phyloP scores from a whole-genome alignment of 2,113 vertebrate genomes.

The Calidris pygmaea region DNA sequence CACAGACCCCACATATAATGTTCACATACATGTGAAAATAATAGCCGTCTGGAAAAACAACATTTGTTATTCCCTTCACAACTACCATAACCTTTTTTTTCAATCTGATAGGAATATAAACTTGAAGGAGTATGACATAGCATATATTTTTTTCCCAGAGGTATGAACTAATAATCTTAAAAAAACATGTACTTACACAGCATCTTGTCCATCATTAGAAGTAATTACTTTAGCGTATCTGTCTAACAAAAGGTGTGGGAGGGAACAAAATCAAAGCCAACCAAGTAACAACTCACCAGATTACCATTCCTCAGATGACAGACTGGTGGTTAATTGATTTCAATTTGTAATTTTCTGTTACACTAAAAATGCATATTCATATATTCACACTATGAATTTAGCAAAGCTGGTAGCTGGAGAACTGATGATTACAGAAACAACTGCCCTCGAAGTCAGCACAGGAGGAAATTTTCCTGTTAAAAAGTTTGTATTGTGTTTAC shows the following conservation, averaged over 20 bases:
- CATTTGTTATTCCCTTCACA: not conserved
- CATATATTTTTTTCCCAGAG: not conserved
- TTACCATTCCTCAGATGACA: not conserved
- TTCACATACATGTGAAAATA: not conserved
- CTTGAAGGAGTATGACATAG: not conserved
- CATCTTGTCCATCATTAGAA: not conserved
- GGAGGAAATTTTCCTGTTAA: not conserved
- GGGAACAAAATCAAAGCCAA: not conserved
- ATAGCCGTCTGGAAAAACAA: not conserved
- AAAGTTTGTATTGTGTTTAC: not conserved
- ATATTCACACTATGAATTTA: not conserved
- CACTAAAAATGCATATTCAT: not conserved
- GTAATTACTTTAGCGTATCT: not conserved
- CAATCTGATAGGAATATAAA: not conserved
- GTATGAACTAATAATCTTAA: not conserved
- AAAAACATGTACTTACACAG: not conserved
- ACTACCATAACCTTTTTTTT: not conserved
- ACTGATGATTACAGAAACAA: not conserved
- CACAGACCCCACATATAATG: not conserved
- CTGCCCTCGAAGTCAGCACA: not conserved
- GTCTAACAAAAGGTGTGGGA: not conserved
- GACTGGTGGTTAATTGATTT: not conserved
- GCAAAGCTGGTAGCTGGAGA: not conserved
- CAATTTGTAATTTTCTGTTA: not conserved
- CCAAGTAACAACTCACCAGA: not conserved